phyloP scores from a whole-genome alignment of 2,797 vertebrate genomes.

The Kryptolebias ocellatus region DNA sequence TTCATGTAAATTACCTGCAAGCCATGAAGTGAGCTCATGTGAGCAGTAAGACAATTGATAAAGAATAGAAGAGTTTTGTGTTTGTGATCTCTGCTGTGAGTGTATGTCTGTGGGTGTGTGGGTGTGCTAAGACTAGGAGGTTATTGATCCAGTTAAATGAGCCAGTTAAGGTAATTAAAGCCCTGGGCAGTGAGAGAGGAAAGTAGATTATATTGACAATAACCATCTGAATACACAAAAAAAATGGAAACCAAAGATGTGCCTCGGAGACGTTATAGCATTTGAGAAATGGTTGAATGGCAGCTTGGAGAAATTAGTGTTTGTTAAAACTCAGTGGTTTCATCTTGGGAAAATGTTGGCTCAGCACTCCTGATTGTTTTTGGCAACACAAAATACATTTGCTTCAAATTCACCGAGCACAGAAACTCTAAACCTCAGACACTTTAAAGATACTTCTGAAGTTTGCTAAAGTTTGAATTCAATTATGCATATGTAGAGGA shows the following conservation, averaged over 20 bases:
- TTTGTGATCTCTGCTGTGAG: conserved; percentile 12
- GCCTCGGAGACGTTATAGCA: conserved; percentile 46
- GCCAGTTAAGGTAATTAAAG: conserved; percentile 79
- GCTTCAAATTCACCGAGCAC: conserved; percentile 2
- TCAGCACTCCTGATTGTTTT: conserved; percentile 25
- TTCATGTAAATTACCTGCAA: conserved; percentile 2
- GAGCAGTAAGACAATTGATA: conserved; percentile 24
- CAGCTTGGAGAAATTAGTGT: conserved; percentile 26
- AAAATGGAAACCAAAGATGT: conserved; percentile 50
- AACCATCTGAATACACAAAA: conserved; percentile 58
- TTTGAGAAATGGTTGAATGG: conserved; percentile 50
- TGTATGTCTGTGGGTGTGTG: conserved; percentile 27
- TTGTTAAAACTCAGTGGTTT: conserved; percentile 30
- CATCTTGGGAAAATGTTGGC: conserved; percentile 31
- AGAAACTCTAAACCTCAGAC: not conserved
- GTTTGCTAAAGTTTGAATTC: not conserved
- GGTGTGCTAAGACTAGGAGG: conserved; percentile 33
- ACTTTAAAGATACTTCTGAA: not conserved
- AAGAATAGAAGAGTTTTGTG: conserved; percentile 16
- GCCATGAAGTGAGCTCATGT: conserved; percentile 17
- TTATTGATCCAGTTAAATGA: conserved; percentile 76
- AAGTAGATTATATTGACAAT: conserved; percentile 74
- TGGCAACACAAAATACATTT: conserved; percentile 19
- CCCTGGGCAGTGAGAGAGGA: conserved; percentile 47
- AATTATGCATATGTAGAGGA: not conserved